phyloP scores from a whole-genome alignment of 2,888 invertebrate species.

The Zhengitettix transpicula region DNA sequence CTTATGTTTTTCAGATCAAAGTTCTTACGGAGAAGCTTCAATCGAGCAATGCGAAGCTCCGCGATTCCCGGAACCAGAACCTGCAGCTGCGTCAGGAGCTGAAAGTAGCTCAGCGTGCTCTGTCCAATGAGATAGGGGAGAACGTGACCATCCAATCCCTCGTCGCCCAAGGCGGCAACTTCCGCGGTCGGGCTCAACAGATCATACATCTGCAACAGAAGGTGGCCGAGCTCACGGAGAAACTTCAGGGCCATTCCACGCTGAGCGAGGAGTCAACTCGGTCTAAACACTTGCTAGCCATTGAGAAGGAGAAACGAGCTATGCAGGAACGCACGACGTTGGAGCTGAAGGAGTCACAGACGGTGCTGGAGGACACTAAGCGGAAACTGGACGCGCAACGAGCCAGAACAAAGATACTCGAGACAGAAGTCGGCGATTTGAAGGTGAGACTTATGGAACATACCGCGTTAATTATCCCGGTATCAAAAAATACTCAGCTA shows the following conservation, averaged over 20 bases:
- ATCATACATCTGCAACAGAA: background rate
- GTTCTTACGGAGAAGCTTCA: background rate
- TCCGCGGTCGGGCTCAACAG: background rate
- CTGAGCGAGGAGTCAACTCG: background rate
- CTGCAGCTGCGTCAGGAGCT: background rate
- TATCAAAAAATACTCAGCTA: no score
- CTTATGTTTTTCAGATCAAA: no score
- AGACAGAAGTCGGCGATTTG: background rate
- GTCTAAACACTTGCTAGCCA: background rate
- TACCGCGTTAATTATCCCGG: no score
- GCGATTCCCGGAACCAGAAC: background rate
- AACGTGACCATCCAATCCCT: no score
- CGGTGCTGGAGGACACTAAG: background rate
- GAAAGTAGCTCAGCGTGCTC: background rate
- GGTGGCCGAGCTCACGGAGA: background rate
- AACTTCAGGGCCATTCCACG: background rate
- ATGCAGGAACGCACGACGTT: background rate
- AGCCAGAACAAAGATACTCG: background rate
- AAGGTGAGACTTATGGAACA: background rate
- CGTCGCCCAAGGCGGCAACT: background rate
- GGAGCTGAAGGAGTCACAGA: background rate
- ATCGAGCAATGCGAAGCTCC: background rate
- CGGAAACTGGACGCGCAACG: background rate
- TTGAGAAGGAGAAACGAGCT: background rate
- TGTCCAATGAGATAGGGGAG: background rate